Evolutionary conservation across 2,113 vertebrate species (phyloP), one percentile per base, ranked within the genome.

Genomic region (Pogona vitticeps): DNA sequence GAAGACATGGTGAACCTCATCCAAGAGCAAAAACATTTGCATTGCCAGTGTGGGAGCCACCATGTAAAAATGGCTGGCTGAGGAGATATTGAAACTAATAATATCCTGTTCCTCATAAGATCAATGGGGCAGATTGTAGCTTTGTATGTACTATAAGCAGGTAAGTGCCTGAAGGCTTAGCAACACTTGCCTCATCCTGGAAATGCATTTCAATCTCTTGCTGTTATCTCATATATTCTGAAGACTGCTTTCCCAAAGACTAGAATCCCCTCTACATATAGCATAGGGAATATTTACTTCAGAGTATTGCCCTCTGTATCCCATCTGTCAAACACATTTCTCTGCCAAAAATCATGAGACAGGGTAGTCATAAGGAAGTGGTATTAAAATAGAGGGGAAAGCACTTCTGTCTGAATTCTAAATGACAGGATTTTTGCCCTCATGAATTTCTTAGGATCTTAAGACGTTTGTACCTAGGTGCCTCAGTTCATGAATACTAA

Each of bases 181-280:
- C 76, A 94, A 91, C 89, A 91, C 85, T 56, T 38, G 71, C 78
- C 56, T 90, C 72, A 84, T 88, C 58, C 80, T 91, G 84, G 65
- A 94, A 91, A 87, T 91, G 82, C 88, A 90, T 92, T 93, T 90
- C 85, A 77, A 59, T 92, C 67, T 87, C 10, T 10, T 26, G n/a
- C n/a, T 88, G 82, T 33, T 93, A 86, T 91, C 87, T 93, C 88
- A 72, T 70, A 26, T 91, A 91, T 56, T 84, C 56, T 78, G n/a
- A 92, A 92, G 91, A 75, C n/a, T 92, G 68, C 68, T 63, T 38
- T 90, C 80, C 75, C 28, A 9, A 6, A 78, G 52, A 85, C 82
- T 72, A 87, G 59, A 88, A 89, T 82, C 6, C 21, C 71, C 56
- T 59, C 61, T 12, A 84, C 85, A 79, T 36, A 82, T 87, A 92